These are phyloP conservation scores for Neopipo cinnamomea DNA, from an alignment of 2,113 vertebrate species.

Conservation along the genomic window DNA sequence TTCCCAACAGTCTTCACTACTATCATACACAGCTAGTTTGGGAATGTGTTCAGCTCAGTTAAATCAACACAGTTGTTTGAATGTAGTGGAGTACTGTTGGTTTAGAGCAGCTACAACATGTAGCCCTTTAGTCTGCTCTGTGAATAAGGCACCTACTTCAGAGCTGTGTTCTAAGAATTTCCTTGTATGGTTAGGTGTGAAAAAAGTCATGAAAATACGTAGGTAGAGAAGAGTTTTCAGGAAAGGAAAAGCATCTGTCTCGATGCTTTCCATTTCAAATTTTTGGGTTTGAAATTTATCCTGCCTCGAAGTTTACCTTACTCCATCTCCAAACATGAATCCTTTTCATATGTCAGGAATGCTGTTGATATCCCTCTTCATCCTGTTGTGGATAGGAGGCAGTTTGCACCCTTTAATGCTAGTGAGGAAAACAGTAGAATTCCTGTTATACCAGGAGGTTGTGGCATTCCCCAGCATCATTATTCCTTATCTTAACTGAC, in stretches of 20 bases:
- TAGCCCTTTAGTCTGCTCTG: background rate
- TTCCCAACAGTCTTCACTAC: background rate
- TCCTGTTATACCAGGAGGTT: background rate
- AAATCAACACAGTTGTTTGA: background rate
- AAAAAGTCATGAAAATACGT: background rate
- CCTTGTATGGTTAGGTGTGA: background rate
- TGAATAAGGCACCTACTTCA: background rate
- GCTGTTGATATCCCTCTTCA: background rate
- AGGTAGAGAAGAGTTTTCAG: background rate
- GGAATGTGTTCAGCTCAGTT: background rate
- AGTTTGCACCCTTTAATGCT: background rate
- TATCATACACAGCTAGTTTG: background rate
- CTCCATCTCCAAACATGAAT: background rate
- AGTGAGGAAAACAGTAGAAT: slow-evolving; percentile 34
- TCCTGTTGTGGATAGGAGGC: background rate
- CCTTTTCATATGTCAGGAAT: background rate
- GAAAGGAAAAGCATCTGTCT: background rate
- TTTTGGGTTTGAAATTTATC: background rate
- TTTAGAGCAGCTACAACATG: background rate
- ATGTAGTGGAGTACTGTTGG: background rate
- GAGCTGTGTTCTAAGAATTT: background rate
- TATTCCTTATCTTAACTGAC: slow-evolving; percentile 52
- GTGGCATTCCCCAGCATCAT: slow-evolving; percentile 8
- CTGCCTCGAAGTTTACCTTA: background rate
- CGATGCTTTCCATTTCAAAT: background rate